Percentiles rank a stretch among this genome's conserved stretches.
Conservation (phyloP, 2,888 invertebrate genomes). For the Proisotoma minuta region DNA sequence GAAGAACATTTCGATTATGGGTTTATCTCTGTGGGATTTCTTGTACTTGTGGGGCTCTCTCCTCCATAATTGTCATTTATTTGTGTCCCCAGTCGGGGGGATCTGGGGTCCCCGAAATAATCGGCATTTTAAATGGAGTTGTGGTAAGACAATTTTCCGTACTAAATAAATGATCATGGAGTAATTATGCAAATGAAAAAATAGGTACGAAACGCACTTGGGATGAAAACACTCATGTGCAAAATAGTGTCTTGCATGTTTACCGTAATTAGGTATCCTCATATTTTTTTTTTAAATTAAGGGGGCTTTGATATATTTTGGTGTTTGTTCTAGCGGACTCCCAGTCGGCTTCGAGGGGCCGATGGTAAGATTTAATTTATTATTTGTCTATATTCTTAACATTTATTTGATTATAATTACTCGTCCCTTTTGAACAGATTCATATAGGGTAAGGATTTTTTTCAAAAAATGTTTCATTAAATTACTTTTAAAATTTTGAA, state of each 20-base stretch:
- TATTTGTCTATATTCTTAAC: neutral
- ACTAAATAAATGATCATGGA: conserved; percentile 41
- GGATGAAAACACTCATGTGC: conserved; percentile 50
- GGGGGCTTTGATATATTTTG: too few species aligned
- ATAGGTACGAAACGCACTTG: conserved; percentile 44
- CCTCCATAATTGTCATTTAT: conserved; percentile 32
- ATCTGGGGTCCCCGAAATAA: conserved; percentile 49
- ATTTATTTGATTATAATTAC: neutral
- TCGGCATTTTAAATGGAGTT: conserved; percentile 51
- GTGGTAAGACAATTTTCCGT: conserved; percentile 46
- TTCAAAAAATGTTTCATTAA: neutral
- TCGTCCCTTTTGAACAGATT: conserved; percentile 38
- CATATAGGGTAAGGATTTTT: conserved; percentile 49
- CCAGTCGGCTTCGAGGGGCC: conserved; percentile 54
- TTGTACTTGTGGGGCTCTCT: conserved; percentile 21
- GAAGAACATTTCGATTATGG: conserved; percentile 25
- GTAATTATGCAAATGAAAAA: neutral
- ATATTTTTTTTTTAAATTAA: too few species aligned
- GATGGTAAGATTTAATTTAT: conserved; percentile 47
- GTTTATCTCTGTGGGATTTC: conserved; percentile 30
- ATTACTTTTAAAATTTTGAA: neutral
- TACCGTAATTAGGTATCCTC: conserved; percentile 51
- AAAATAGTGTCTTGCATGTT: conserved; percentile 50
- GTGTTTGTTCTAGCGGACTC: too few species aligned
- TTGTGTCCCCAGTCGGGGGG: conserved; percentile 44